Conservation (phyloP, 1,140 invertebrate species). For the Lepidostoma basale region DNA sequence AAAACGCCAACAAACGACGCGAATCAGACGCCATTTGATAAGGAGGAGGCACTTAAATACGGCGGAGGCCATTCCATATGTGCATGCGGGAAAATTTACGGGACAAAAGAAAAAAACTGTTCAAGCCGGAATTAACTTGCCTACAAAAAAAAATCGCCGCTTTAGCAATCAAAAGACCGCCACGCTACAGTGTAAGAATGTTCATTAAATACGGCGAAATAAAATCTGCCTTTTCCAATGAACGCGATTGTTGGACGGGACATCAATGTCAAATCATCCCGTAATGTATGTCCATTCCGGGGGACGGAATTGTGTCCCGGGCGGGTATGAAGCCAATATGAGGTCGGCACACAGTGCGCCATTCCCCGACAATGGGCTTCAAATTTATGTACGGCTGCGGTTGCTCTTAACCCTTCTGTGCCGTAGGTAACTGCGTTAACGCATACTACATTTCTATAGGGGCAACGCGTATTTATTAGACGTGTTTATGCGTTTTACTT, state of each 20-base stretch:
- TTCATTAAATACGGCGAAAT: background rate
- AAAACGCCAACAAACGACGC: too few relatives aligned
- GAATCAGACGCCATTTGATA: background rate
- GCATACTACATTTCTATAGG: too few relatives aligned
- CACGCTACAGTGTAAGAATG: background rate
- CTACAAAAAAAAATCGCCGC: background rate
- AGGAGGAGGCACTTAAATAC: background rate
- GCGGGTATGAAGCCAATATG: background rate
- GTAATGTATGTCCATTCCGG: constrained; percentile 26
- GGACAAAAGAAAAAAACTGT: background rate
- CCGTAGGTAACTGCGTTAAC: too few relatives aligned
- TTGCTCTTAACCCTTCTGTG: constrained; percentile 2
- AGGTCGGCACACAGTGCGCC: background rate
- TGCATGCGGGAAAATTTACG: background rate
- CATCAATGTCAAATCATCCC: constrained; percentile 30
- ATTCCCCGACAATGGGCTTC: background rate
- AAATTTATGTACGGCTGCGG: constrained; percentile 1
- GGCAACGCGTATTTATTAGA: too few relatives aligned
- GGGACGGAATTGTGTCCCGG: constrained; percentile 11
- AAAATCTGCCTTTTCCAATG: constrained; percentile 14
- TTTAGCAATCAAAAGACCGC: background rate
- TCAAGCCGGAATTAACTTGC: background rate
- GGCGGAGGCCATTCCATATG: background rate
- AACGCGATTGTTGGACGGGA: background rate
- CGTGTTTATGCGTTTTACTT: too few relatives aligned